Percentiles rank a stretch among this genome's conserved stretches.
Conservation (phyloP, 2,797 vertebrate species). For the Phataginus tricuspis region DNA sequence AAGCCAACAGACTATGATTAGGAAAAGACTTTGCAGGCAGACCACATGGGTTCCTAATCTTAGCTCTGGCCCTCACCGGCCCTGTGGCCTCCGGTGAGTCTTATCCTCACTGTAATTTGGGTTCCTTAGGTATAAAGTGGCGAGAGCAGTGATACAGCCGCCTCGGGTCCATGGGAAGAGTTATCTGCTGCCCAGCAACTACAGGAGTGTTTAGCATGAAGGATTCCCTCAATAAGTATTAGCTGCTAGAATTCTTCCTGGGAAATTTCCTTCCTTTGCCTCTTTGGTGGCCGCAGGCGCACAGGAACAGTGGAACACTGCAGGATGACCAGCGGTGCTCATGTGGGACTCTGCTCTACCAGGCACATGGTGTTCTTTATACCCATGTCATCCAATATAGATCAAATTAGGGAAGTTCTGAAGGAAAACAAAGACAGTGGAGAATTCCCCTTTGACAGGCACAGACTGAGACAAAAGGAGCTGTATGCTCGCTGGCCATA, state of each 20-base stretch:
- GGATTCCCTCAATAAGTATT: background rate
- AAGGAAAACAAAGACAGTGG: conserved; percentile 51
- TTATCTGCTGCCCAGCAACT: background rate
- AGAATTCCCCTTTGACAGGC: conserved; percentile 44
- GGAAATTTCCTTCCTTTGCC: background rate
- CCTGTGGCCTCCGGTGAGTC: background rate
- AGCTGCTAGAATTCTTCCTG: background rate
- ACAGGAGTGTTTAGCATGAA: background rate
- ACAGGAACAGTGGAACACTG: rapidly evolving
- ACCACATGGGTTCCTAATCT: background rate
- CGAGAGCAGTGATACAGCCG: too few species aligned
- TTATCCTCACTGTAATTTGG: background rate
- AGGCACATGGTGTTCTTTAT: background rate
- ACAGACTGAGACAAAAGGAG: conserved; percentile 60
- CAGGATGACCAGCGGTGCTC: background rate
- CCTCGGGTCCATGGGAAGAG: background rate
- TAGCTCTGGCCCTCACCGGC: background rate
- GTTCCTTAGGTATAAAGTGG: background rate
- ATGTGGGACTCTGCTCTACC: background rate
- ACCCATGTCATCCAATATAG: conserved; percentile 12
- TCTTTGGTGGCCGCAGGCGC: background rate
- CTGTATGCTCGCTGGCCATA: conserved; percentile 36
- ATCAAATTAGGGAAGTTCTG: conserved; percentile 36
- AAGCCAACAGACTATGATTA: background rate
- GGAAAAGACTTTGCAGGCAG: background rate